Base-by-base conservation (phyloP, 2,113 vertebrate genomes). In the Apteryx owenii region DNA sequence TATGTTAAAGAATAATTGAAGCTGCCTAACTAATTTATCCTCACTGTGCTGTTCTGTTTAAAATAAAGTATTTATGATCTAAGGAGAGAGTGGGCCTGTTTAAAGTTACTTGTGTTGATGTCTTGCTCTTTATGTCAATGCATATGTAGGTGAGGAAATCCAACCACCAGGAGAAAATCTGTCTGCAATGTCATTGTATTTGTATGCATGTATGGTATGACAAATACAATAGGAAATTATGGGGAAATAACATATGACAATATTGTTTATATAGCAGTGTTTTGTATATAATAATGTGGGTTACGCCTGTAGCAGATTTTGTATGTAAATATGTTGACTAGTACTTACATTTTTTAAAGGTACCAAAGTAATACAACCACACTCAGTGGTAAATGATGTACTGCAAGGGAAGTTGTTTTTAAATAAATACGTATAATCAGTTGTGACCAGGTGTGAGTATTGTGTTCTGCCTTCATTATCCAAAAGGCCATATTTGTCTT, bases 171-270 rank as follows among this genome's bases (percentile, higher is more conserved):
- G 17, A 4, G 12, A 10, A 7, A 15, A 9, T 16, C 33, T 5
- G n/a, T 18, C 7, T 33, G 0, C 16, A 0, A 4, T 8, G 0
- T 6, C 10, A 0, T 7, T 7, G 53, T 20, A 1, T 22, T 5
- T 3, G 31, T 15, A 1, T 5, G 4, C 4, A 0, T 3, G 38
- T 62, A 8, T 61, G 18, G 33, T 17, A 28, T 20, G 28, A 44
- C 42, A 14, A 10, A 8, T 1, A 31, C 20, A 1, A 1, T 3
- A 31, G 61, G 68, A 21, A 4, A 5, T 3, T 6, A 7, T 1
- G 61, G 46, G 58, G 3, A 28, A 8, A 44, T 38, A 29, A 21
- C 2, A 2, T 9, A 19, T 17, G 5, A 4, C 2, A 0, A 11
- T 4, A 0, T 10, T 10, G 53, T 53, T 56, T 7, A 0, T 29